Evolutionary conservation across 1,140 invertebrate species (phyloP).

Genomic region (Venturia canescens): DNA sequence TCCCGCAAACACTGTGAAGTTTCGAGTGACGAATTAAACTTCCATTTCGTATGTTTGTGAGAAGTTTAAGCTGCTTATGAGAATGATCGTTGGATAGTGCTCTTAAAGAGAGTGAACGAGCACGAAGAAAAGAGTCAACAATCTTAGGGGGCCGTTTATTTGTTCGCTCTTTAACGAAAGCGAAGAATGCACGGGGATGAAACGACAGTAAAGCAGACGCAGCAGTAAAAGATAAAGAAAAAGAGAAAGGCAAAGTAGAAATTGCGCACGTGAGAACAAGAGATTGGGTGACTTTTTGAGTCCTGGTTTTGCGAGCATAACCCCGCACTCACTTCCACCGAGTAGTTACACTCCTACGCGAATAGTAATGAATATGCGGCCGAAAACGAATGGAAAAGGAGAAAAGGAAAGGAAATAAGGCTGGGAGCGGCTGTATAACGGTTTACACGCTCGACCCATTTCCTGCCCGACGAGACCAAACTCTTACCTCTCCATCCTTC

Average conservation of each 20-base stretch:
- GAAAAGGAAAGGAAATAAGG: not conserved
- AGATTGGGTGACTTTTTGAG: slow-evolving; percentile 17
- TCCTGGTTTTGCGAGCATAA: slow-evolving; percentile 34
- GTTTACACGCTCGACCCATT: slow-evolving; percentile 59
- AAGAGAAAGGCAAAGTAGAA: slow-evolving; percentile 17
- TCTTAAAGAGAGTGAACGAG: not conserved
- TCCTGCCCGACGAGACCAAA: slow-evolving; percentile 12
- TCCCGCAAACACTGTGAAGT: slow-evolving; percentile 30
- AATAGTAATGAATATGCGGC: slow-evolving; percentile 54
- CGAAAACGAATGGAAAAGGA: slow-evolving; percentile 41
- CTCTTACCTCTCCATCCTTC: slow-evolving; percentile 10
- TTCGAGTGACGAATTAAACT: slow-evolving; percentile 3
- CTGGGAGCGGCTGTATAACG: slow-evolving; percentile 56
- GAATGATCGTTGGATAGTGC: not conserved
- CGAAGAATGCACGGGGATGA: slow-evolving; percentile 21
- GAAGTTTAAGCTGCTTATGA: slow-evolving; percentile 2
- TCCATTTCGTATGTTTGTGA: slow-evolving; percentile 30
- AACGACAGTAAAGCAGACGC: slow-evolving; percentile 24
- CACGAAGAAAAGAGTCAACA: slow-evolving; percentile 8
- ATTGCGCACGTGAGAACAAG: slow-evolving; percentile 12
- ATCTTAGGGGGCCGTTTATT: slow-evolving; percentile 23
- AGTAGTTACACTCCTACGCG: slow-evolving; percentile 46
- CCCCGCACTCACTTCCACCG: slow-evolving; percentile 32
- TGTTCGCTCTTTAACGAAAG: slow-evolving; percentile 37
- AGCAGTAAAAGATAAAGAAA: not conserved